phyloP scores from a whole-genome alignment of 2,113 vertebrate genomes.

The Otis tarda region DNA sequence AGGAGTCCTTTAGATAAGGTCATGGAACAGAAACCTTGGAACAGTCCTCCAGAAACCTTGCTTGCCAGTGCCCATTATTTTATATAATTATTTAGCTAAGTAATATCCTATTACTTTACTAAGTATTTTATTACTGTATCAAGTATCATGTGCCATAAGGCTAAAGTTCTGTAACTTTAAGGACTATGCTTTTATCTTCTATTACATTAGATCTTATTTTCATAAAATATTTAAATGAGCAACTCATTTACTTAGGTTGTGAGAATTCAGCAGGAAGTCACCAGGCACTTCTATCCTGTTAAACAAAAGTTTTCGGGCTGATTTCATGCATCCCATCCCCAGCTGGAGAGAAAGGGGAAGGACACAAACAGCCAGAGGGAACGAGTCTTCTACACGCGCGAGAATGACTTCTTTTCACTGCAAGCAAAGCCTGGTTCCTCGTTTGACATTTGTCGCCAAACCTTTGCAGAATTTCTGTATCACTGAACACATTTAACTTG shows the following conservation, averaged over 20 bases:
- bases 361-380: background rate
- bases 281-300: background rate
- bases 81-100: background rate
- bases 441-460: background rate
- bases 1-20: background rate
- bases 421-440: background rate
- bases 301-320: background rate
- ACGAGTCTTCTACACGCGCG: rapidly evolving
- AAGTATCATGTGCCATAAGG: background rate
- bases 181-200: background rate
- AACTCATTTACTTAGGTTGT: background rate
- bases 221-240: background rate
- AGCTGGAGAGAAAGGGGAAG: background rate
- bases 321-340: background rate
- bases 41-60: background rate
- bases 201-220: background rate
- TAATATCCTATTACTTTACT: background rate
- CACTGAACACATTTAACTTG: background rate
- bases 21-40: background rate
- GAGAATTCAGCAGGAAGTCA: background rate
- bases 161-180: background rate
- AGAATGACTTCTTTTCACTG: background rate
- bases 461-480: background rate
- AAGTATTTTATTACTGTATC: background rate
- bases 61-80: background rate